phyloP scores from a whole-genome alignment of 2,888 invertebrate species.

The Scaptomyza caliginosa region DNA sequence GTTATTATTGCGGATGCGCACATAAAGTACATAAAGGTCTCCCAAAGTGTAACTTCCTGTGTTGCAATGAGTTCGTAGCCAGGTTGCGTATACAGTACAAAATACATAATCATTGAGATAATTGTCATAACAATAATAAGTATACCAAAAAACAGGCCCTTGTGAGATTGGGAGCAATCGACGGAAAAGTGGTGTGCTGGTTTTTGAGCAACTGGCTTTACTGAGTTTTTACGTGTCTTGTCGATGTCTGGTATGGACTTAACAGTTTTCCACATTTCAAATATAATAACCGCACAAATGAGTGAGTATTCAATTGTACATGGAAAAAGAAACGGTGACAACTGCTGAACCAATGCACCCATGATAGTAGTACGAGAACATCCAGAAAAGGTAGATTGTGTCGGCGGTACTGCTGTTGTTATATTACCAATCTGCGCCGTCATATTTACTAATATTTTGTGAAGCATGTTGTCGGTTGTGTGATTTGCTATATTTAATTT shows the following conservation, averaged over 20 bases:
- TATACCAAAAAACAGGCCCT: slow-evolving; percentile 90
- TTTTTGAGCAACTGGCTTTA: slow-evolving; percentile 81
- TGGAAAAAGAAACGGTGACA: slow-evolving; percentile 93
- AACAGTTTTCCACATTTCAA: slow-evolving; percentile 96
- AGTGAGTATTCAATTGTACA: slow-evolving; percentile 95
- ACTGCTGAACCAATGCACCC: slow-evolving; percentile 89
- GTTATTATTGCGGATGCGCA: slow-evolving; percentile 87
- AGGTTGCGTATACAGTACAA: slow-evolving; percentile 89
- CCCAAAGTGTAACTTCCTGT: slow-evolving; percentile 90
- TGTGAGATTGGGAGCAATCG: slow-evolving; percentile 93
- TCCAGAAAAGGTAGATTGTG: slow-evolving; percentile 62
- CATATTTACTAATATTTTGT: slow-evolving; percentile 41
- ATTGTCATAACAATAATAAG: slow-evolving; percentile 92
- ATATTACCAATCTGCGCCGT: slow-evolving; percentile 74
- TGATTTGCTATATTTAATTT: slow-evolving; percentile 26
- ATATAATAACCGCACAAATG: slow-evolving; percentile 94
- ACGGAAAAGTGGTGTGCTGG: slow-evolving; percentile 89
- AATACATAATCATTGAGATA: slow-evolving; percentile 95
- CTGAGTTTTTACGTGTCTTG: slow-evolving; percentile 82
- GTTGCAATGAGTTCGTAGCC: slow-evolving; percentile 88
- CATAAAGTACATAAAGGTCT: slow-evolving; percentile 89
- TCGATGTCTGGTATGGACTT: slow-evolving; percentile 86
- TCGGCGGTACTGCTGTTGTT: slow-evolving; percentile 63
- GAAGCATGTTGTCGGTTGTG: slow-evolving; percentile 1
- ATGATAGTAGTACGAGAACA: slow-evolving; percentile 88